Conservation (phyloP, 2,113 vertebrate genomes). For the Zapornia atra region DNA sequence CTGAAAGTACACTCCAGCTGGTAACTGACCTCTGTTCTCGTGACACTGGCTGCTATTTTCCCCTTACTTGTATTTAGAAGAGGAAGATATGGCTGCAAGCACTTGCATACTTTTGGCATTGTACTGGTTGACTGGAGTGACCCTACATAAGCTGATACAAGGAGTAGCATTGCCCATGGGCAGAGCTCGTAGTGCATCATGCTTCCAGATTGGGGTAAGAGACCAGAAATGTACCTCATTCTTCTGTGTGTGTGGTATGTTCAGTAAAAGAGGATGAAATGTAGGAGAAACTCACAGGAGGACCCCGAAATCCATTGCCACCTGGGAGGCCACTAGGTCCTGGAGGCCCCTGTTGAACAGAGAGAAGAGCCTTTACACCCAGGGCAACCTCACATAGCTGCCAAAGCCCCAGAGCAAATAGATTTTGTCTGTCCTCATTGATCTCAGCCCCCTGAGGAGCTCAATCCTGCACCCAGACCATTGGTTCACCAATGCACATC, state of each 20-base stretch:
- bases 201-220: not conserved
- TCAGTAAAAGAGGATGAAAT: not conserved
- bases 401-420: not conserved
- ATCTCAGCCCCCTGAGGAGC: rapidly evolving
- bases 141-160: not conserved
- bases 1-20: not conserved
- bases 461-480: not conserved
- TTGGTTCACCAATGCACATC: rapidly evolving
- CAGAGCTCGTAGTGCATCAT: not conserved
- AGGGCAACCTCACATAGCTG: rapidly evolving
- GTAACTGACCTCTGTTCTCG: not conserved
- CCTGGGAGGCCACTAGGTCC: slow-evolving; percentile 91
- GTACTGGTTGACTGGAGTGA: not conserved
- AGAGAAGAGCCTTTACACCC: not conserved
- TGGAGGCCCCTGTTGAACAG: slow-evolving; percentile 83
- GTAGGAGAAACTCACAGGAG: slow-evolving; percentile 80
- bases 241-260: not conserved
- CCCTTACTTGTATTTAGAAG: not conserved
- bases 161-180: rapidly evolving
- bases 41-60: not conserved
- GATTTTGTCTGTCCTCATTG: not conserved
- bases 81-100: not conserved
- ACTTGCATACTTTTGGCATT: not conserved
- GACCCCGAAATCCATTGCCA: slow-evolving; percentile 86
- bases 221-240: not conserved